These are phyloP conservation scores for Paramormyrops kingsleyae DNA, from an alignment of 2,113 vertebrate genomes.

Conservation along the genomic window DNA sequence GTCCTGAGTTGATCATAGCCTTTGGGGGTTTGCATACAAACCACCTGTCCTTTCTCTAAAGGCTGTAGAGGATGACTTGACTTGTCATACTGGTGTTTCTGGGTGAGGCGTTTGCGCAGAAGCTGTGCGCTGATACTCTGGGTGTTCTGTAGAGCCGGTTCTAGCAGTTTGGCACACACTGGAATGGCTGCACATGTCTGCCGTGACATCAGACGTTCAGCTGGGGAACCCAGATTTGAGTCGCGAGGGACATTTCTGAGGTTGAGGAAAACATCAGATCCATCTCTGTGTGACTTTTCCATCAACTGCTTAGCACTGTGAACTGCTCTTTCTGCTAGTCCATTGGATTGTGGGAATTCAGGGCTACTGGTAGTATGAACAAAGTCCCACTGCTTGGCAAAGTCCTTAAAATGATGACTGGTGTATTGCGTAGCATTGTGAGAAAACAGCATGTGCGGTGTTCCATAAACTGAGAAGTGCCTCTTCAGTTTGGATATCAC, in stretches of 20 bases:
- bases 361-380: slow-evolving; percentile 7
- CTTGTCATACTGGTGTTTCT: neutral
- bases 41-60: neutral
- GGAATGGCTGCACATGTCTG: neutral
- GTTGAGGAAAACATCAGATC: neutral
- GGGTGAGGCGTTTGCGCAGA: neutral
- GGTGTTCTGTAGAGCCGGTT: neutral
- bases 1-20: neutral
- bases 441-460: neutral
- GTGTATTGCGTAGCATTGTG: too few species aligned
- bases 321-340: slow-evolving; percentile 9
- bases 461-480: neutral
- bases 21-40: slow-evolving; percentile 1
- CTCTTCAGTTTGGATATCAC: slow-evolving; percentile 15
- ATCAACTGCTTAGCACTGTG: slow-evolving; percentile 7
- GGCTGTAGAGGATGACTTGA: neutral
- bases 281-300: neutral
- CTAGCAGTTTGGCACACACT: neutral
- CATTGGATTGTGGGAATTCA: slow-evolving; percentile 9
- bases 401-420: neutral
- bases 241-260: neutral
- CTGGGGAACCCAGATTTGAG: neutral
- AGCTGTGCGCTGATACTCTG: neutral
- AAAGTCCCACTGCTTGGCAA: neutral
- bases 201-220: neutral